Evolutionary conservation across 2,888 invertebrate species (phyloP).

Genomic region (Entomobrya multifasciata): DNA sequence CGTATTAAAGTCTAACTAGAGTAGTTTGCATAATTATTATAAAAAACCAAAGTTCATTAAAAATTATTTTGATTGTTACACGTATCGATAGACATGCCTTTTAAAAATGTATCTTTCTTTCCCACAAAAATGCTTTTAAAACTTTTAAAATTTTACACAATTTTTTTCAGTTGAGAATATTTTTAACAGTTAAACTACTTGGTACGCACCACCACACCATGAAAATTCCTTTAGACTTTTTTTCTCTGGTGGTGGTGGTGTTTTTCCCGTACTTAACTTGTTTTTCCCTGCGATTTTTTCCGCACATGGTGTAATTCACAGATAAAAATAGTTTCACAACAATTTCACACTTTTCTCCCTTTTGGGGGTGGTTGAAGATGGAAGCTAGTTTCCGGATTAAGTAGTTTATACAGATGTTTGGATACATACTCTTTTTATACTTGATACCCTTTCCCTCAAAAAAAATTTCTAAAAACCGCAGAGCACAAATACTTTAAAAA

Average conservation of each 20-base stretch:
- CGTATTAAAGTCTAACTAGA: too few species aligned
- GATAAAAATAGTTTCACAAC: slow-evolving; percentile 51
- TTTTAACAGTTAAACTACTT: too few species aligned
- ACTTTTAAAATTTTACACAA: neutral
- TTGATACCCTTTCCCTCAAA: neutral
- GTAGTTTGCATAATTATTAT: too few species aligned
- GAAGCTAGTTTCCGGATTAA: slow-evolving; percentile 26
- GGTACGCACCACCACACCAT: too few species aligned
- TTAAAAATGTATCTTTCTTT: neutral
- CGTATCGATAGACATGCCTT: neutral
- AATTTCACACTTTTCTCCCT: slow-evolving; percentile 8
- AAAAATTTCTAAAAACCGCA: neutral
- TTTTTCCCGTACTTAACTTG: too few species aligned
- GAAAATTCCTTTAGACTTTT: too few species aligned
- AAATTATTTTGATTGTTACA: too few species aligned
- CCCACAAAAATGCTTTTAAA: neutral
- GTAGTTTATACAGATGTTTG: slow-evolving; percentile 12
- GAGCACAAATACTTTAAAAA: neutral
- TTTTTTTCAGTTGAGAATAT: neutral
- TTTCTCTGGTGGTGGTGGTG: too few species aligned
- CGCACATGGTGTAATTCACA: slow-evolving; percentile 58
- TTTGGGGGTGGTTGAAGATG: too few species aligned
- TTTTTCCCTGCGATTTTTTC: neutral
- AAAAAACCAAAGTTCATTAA: too few species aligned
- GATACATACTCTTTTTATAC: neutral